Evolutionary conservation across 2,888 invertebrate species (phyloP).

Genomic region (Carcina quercana): DNA sequence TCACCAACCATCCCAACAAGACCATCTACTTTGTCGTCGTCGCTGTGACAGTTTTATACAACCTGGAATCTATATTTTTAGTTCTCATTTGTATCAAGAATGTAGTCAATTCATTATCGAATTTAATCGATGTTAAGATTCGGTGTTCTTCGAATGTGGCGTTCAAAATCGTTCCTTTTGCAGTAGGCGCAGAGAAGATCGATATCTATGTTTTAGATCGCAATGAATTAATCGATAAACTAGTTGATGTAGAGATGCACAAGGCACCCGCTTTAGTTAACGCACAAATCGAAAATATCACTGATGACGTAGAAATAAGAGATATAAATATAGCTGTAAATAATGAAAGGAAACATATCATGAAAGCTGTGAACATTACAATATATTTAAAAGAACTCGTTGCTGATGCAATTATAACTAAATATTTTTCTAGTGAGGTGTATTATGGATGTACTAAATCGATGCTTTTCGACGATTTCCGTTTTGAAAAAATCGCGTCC

Average conservation of each 20-base stretch:
- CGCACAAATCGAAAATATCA: constrained; percentile 53
- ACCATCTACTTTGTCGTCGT: constrained; percentile 43
- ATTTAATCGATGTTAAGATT: constrained; percentile 46
- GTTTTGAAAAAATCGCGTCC: constrained; percentile 70
- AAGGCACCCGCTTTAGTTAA: constrained; percentile 53
- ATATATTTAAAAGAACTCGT: constrained; percentile 69
- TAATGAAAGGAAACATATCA: constrained; percentile 69
- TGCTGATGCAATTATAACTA: constrained; percentile 67
- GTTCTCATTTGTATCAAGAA: constrained; percentile 27
- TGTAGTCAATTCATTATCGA: constrained; percentile 55
- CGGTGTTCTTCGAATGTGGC: constrained; percentile 18
- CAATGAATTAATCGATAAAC: constrained; percentile 59
- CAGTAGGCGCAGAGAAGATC: too few species aligned
- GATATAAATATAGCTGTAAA: constrained; percentile 51
- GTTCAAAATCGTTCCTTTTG: constrained; percentile 44
- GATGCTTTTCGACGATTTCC: constrained; percentile 62
- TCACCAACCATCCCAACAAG: constrained; percentile 32
- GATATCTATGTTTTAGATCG: constrained; percentile 59
- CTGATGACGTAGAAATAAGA: constrained; percentile 43
- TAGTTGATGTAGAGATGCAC: constrained; percentile 37
- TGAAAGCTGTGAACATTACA: constrained; percentile 73
- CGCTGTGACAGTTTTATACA: constrained; percentile 40
- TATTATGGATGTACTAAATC: constrained; percentile 63
- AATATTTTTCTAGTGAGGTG: constrained; percentile 74
- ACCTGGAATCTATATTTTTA: constrained; percentile 30